Evolutionary conservation across 2,888 invertebrate genomes (phyloP), one percentile per base, ranked within the genome.

Genomic region (Cephus nigrinus): DNA sequence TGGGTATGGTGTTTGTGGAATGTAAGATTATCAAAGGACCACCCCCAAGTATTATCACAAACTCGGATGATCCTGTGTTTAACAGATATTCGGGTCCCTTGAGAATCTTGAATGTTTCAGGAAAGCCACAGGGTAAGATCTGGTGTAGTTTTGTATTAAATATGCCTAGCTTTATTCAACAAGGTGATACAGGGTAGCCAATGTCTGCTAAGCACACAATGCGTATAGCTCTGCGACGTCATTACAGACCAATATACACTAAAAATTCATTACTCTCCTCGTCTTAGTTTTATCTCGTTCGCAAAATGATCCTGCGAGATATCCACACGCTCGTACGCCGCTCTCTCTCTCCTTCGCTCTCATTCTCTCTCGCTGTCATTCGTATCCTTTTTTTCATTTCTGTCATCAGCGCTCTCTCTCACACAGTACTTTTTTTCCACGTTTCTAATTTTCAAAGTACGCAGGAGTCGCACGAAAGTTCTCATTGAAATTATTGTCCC

Each of bases 161-260:
- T 89, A 91, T 89, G 90, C 91, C 91, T 91, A 91, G 86, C 86
- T 91, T 91, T 90, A 90, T 90, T 91, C 87, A 91, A 86, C 89
- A 89, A 88, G 87, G 89, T 90, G 87, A 89, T 90, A 91, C 91
- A 91, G 86, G 88, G 85, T 88, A 88, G 87, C 88, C 83, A 84
- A 86, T 88, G 86, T 87, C 86, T 85, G 87, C 86, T 86, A 90
- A 90, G 88, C 88, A 88, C 87, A 88, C 88, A 87, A 88, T 85
- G 84, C 80, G 80, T 83, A 82, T 81, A 82, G 85, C 86, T 87
- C 82, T 83, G 85, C 83, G 83, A 87, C 84, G 87, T 86, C 83
- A 82, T 86, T 83, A 85, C 82, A 86, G 82, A 88, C 87, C 82
- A 85, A 87, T 84, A 85, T 86, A 87, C 85, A 40, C 40, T 40